Conservation (phyloP, 1,140 invertebrate species). For the Polypedilum vanderplanki region DNA sequence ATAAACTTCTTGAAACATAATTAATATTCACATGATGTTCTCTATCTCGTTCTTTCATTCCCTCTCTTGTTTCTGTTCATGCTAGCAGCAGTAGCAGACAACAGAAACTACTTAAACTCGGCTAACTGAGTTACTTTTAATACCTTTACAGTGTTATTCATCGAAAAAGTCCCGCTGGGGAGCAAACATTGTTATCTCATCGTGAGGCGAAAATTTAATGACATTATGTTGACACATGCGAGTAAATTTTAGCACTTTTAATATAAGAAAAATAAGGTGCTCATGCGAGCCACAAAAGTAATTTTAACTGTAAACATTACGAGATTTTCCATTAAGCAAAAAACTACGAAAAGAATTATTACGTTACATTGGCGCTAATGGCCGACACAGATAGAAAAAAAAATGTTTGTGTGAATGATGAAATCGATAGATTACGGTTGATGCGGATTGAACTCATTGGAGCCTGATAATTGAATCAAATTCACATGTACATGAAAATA, state of each 20-base stretch:
- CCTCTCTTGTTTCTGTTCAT: neutral
- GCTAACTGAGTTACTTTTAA: neutral
- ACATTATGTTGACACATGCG: neutral
- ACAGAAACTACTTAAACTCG: neutral
- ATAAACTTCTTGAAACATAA: neutral
- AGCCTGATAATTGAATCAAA: neutral
- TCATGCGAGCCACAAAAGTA: neutral
- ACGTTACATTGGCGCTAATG: neutral
- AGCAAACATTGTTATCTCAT: neutral
- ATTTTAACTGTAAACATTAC: neutral
- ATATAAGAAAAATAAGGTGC: neutral
- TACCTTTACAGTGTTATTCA: neutral
- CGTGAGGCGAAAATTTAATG: conserved; percentile 22
- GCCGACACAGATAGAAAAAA: neutral
- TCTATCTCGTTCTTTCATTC: neutral
- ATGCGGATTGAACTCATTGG: neutral
- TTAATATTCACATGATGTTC: conserved; percentile 7
- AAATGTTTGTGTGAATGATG: neutral
- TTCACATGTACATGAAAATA: neutral
- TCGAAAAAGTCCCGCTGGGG: neutral
- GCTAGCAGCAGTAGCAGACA: neutral
- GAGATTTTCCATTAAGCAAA: neutral
- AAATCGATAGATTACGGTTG: neutral
- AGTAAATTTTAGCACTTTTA: conserved; percentile 9
- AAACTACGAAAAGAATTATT: too few species aligned